These are phyloP conservation scores for Bungarus multicinctus DNA, from an alignment of 2,113 vertebrate species.

Conservation along the genomic window DNA sequence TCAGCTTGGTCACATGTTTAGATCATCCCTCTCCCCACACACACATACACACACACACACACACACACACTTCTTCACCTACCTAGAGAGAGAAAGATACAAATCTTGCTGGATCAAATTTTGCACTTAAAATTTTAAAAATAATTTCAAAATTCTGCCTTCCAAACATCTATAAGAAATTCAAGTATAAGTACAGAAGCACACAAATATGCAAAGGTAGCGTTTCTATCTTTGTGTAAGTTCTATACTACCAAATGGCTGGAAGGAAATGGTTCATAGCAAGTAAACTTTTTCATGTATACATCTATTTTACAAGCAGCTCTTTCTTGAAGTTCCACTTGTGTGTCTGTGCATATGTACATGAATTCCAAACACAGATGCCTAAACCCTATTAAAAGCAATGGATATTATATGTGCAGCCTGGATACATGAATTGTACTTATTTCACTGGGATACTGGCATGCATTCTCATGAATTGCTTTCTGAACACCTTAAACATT, in stretches of 20 bases:
- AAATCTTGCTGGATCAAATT: no score
- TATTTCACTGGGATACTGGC: background rate
- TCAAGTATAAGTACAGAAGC: background rate
- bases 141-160: background rate
- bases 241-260: background rate
- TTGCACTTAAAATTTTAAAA: no score
- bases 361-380: background rate
- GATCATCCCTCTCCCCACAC: background rate
- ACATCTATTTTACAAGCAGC: background rate
- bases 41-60: background rate
- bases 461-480: background rate
- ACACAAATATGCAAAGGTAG: background rate
- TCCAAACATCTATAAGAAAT: background rate
- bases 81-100: background rate
- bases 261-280: background rate
- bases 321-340: background rate
- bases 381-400: background rate
- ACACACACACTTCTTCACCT: background rate
- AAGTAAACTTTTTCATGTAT: background rate
- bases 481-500: background rate
- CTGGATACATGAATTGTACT: background rate
- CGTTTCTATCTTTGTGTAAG: background rate
- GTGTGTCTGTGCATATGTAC: background rate
- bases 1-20: background rate
- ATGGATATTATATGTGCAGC: background rate